phyloP scores from a whole-genome alignment of 2,113 vertebrate species.

The Bubo blakistoni region DNA sequence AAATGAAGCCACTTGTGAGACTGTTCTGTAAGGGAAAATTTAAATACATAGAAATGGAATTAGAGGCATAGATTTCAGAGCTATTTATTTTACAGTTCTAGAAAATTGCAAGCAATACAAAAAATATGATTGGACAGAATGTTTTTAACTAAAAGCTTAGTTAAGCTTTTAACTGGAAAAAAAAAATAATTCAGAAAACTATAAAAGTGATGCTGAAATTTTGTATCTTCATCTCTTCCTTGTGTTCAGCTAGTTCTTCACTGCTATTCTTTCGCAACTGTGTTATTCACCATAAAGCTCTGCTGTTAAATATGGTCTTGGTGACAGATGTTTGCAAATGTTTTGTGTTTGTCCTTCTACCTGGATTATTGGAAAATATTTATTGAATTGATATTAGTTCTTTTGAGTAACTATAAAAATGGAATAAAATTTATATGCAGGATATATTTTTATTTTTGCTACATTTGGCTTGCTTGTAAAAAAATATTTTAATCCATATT shows the following conservation, averaged over 20 bases:
- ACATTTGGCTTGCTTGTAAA: neutral
- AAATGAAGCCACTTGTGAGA: neutral
- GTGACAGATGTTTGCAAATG: neutral
- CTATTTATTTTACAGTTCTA: neutral
- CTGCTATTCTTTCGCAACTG: neutral
- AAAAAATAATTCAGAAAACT: neutral
- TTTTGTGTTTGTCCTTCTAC: neutral
- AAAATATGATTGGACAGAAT: neutral
- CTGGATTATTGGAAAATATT: neutral
- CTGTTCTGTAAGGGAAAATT: neutral
- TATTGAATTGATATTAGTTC: neutral
- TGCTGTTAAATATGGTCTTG: neutral
- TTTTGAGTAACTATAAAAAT: neutral
- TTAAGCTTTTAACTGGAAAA: neutral
- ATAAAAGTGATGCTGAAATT: neutral
- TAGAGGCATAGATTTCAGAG: neutral
- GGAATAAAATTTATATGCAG: neutral
- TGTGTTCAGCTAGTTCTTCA: neutral
- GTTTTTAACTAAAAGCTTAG: neutral
- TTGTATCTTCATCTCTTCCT: neutral
- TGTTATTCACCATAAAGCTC: neutral
- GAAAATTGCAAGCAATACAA: neutral
- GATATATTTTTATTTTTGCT: neutral
- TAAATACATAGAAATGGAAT: neutral
- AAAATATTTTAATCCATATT: neutral